Base-by-base conservation (phyloP, 2,888 invertebrate species). In the Phymatocera aterrima region DNA sequence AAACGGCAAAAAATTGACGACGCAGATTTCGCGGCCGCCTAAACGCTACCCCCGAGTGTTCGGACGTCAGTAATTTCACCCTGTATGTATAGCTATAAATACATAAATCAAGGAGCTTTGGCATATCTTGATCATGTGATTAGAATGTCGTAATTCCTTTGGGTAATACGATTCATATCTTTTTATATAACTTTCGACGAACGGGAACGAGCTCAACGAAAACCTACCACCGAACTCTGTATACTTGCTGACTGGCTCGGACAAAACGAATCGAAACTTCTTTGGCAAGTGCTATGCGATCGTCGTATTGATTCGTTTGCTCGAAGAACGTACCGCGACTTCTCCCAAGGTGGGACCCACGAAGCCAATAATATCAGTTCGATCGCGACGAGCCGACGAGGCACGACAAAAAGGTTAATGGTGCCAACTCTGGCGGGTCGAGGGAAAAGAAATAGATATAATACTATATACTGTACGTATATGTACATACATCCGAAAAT, bases 391-490 rank as follows among this genome's bases (percentile, higher is more conserved):
- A 72, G 48, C 18, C 28, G 43, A 68, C 46, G 46, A 24, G 46
- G 68, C 43, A 68, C 51, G 72, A 72, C 48, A 72, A 72, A 72
- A 72, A 72, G 51, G 72, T 72, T 72, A 72, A 72, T 72, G 72
- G 72, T 72, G 72, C 72, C 72, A 72, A 72, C 43, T 51, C 72
- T 28, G 43, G 12, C 37, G 37, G 68, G 18, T 31, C 10, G 28
- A 68, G 40, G 12, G 34, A 51, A 34, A 31, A 28, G 10, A 28
- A 60, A 60, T 28, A 12, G 10, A 31, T 60, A 31, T 10, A 60
- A 12, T 3, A 5, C 40, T 40, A n/a, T n/a, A n/a, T n/a, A n/a
- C n/a, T n/a, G n/a, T n/a, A n/a, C n/a, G n/a, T n/a, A n/a, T n/a
- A n/a, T n/a, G n/a, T n/a, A n/a, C 43, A 65, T 40, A 68, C 15